A percentile compares a stretch with the other conserved stretches of the same genome.
These are phyloP conservation scores for Champsocephalus esox DNA, from an alignment of 2,797 vertebrate genomes.

Conservation along the genomic window DNA sequence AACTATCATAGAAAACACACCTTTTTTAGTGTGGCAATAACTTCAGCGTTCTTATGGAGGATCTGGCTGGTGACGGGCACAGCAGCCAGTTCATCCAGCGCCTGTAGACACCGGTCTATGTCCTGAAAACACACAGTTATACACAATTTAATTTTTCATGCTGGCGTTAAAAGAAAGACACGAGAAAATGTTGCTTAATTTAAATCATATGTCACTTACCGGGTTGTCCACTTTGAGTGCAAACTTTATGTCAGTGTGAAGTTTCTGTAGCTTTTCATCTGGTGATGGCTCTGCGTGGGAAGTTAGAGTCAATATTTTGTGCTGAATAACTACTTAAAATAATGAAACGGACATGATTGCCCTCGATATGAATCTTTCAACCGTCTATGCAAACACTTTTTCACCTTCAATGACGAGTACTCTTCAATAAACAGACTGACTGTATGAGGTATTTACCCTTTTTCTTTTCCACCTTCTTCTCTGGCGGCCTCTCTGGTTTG, in stretches of 20 bases:
- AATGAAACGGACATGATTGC: not conserved
- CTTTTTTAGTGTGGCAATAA: constrained; percentile 98
- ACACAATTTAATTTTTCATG: not conserved
- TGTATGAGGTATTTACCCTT: constrained; percentile 85
- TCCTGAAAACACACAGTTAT: constrained; percentile 82
- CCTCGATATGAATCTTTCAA: not conserved
- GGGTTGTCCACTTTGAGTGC: constrained; percentile 98
- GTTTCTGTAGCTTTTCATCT: constrained; percentile 95
- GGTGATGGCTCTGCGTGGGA: constrained; percentile 88
- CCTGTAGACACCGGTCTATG: constrained; percentile 93
- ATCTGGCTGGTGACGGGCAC: constrained; percentile 97
- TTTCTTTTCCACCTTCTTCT: constrained; percentile 92
- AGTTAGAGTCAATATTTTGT: constrained; percentile 5
- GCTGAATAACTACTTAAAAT: not conserved
- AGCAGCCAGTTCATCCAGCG: constrained; percentile 90
- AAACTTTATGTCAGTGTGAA: constrained; percentile 97
- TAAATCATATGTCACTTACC: constrained; percentile 80
- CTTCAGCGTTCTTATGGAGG: constrained; percentile 95
- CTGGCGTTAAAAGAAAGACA: not conserved
- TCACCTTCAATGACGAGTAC: not conserved
- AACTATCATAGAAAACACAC: constrained; percentile 68
- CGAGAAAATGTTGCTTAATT: not conserved
- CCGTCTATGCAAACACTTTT: not conserved
- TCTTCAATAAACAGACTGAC: not conserved
- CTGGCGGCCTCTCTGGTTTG: constrained; percentile 85